These are phyloP conservation scores for Struthio camelus DNA, from an alignment of 2,113 vertebrate genomes.

Conservation along the genomic window DNA sequence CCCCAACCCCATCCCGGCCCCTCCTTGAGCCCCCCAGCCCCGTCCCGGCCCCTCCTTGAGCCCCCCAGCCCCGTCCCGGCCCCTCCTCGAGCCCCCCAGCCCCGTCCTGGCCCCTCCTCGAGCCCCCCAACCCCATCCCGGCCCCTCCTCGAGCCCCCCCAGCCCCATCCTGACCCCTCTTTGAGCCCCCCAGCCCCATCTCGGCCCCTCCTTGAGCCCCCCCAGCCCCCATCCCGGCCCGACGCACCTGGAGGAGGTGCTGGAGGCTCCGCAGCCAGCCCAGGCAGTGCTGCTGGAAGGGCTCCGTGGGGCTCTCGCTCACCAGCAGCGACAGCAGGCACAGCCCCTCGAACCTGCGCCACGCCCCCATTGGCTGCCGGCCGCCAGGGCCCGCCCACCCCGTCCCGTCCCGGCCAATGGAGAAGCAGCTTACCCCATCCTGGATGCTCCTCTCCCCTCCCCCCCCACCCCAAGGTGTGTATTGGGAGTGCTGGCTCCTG, in stretches of 20 bases:
- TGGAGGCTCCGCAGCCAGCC: slow-evolving; percentile 88
- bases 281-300: slow-evolving; percentile 89
- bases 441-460: no score
- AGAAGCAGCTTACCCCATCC: no score
- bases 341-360: slow-evolving; percentile 84
- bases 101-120: neutral
- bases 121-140: neutral
- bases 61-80: neutral
- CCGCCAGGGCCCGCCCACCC: no score
- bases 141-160: neutral
- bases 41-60: neutral
- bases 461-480: no score
- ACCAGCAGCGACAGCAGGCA: slow-evolving; percentile 88
- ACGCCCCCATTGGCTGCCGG: no score
- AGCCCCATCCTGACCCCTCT: neutral
- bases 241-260: slow-evolving; percentile 84
- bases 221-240: neutral
- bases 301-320: slow-evolving; percentile 85
- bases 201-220: neutral
- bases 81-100: neutral
- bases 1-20: no score
- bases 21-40: no score
- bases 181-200: neutral
- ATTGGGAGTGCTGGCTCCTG: neutral
- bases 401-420: no score